These are phyloP conservation scores for Calameuta filiformis DNA, from an alignment of 2,888 invertebrate genomes.

Conservation along the genomic window DNA sequence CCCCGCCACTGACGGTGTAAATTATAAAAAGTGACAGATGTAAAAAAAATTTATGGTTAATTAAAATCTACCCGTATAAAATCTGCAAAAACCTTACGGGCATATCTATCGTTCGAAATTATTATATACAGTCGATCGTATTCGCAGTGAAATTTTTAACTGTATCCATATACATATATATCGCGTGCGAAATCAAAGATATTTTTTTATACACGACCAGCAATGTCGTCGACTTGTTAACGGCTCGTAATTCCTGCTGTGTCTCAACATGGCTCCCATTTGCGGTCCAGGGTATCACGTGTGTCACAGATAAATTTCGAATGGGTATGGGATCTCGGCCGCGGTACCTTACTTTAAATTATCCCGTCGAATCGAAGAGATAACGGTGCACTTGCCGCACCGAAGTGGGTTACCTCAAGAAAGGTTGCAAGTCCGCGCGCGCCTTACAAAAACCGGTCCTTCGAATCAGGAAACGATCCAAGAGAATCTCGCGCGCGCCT, in stretches of 20 bases:
- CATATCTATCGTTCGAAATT: neutral
- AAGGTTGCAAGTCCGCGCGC: slow-evolving; percentile 16
- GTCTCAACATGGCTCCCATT: neutral
- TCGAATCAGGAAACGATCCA: slow-evolving; percentile 19
- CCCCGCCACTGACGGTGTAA: neutral
- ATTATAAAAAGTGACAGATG: neutral
- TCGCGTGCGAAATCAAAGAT: neutral
- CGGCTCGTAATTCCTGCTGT: neutral
- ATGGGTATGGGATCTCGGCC: slow-evolving; percentile 6
- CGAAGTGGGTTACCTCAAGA: slow-evolving; percentile 39
- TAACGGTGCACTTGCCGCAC: slow-evolving; percentile 21
- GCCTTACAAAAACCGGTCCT: slow-evolving; percentile 32
- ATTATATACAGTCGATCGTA: neutral
- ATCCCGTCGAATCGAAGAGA: slow-evolving; percentile 42
- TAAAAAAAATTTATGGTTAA: neutral
- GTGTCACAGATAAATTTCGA: neutral
- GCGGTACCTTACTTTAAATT: slow-evolving; percentile 31
- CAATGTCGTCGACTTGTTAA: neutral
- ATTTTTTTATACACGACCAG: neutral
- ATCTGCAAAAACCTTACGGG: neutral
- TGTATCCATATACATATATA: neutral
- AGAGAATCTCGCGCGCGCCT: neutral
- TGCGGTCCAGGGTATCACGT: neutral
- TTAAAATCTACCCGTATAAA: neutral
- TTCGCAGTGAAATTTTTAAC: neutral